Conservation (phyloP, 2,888 invertebrate species). For the Diadromus collaris region DNA sequence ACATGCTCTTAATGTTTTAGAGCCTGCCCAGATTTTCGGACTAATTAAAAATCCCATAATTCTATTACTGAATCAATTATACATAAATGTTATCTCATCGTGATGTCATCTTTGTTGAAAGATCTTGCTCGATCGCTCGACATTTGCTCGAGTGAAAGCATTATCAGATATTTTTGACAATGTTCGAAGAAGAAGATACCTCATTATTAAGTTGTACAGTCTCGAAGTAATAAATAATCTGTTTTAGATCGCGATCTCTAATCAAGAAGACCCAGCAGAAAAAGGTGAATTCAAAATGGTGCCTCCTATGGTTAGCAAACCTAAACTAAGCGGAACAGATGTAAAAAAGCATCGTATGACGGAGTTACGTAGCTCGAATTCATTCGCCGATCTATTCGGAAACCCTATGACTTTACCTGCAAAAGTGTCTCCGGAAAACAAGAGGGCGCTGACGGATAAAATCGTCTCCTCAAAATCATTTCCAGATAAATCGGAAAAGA, state of each 20-base stretch:
- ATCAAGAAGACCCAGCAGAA: slow-evolving; percentile 83
- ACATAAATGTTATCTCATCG: not conserved
- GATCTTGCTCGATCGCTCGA: not conserved
- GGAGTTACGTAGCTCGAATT: slow-evolving; percentile 82
- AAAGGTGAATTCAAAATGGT: slow-evolving; percentile 83
- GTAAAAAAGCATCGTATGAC: slow-evolving; percentile 76
- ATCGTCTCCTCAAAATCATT: slow-evolving; percentile 76
- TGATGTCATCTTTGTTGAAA: not conserved
- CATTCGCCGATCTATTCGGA: slow-evolving; percentile 92
- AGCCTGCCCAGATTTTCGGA: not conserved
- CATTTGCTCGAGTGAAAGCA: not conserved
- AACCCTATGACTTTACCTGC: slow-evolving; percentile 88
- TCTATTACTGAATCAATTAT: not conserved
- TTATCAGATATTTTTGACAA: not conserved
- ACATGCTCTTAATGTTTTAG: not conserved
- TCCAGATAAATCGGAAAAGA: slow-evolving; percentile 83
- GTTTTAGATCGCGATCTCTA: slow-evolving; percentile 78
- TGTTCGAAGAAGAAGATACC: not conserved
- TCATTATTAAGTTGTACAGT: not conserved
- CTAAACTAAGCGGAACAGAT: slow-evolving; percentile 84
- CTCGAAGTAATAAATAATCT: slow-evolving; percentile 22
- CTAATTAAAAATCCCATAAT: not conserved
- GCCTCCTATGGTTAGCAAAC: slow-evolving; percentile 86
- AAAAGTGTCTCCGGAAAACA: slow-evolving; percentile 86
- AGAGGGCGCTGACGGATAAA: slow-evolving; percentile 80